Base-by-base conservation (phyloP, 30 jellyfish, hydroid and myxozoan genomes). In the Aurelia sp. region DNA sequence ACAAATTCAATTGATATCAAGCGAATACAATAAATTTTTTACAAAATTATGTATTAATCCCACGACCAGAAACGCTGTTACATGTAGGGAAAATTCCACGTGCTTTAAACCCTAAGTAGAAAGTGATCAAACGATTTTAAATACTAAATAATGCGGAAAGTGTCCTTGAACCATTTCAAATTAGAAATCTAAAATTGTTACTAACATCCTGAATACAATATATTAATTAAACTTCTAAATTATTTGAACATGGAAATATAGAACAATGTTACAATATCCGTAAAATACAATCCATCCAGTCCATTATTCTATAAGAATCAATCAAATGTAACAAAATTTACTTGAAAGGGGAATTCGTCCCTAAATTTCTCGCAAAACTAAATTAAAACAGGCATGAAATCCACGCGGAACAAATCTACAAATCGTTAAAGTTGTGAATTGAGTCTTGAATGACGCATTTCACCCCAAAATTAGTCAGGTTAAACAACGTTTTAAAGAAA, bases 131-230 rank as follows among this genome's bases (percentile, higher is more conserved):
- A 84, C 93, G 84, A 84, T 35, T 64, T 82, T 84, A 84, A 84
- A 84, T 84, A 84, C 87, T 62, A 84, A 77, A 84, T 59, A 59
- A 59, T 72, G 86, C 82, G 68, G 79, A 69, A 75, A 82, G 75
- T 41, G 78, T 80, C 48, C 67, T 53, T 48, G 93, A 84, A 84
- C 93, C 67, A 84, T 72, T 48, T 73, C 81, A 61, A 84, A 71
- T 70, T 84, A 61, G 87, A 84, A 84, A 84, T 84, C 93, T 84
- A 84, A 73, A 84, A 84, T 84, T 84, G 86, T 84, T 84, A 84
- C 93, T 84, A 71, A 84, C 82, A 58, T 48, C 57, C 85, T 44
- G 84, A 84, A 73, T 84, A 84, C 93, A 84, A 84, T 84, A 71
- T 84, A 84, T 84, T 84, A 84, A 59, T 22, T 73, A 55, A 84